Evolutionary conservation across 2,113 vertebrate genomes (phyloP).

Genomic region (Pangasianodon gigas): DNA sequence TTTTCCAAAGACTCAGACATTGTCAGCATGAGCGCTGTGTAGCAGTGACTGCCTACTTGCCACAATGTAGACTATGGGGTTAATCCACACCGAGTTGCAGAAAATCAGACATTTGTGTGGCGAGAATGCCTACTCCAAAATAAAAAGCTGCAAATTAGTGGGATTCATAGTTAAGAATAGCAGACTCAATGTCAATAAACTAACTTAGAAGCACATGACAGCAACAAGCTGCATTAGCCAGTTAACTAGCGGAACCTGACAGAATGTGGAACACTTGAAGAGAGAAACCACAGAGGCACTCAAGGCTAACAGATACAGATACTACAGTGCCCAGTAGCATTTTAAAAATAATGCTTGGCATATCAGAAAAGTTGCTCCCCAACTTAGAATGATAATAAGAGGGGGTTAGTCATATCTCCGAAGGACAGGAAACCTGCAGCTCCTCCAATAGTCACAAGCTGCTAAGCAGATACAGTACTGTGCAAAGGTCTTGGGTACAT

Average conservation of each 20-base stretch:
- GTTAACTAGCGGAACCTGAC: neutral
- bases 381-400: neutral
- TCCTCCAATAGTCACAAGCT: neutral
- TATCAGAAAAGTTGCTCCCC: neutral
- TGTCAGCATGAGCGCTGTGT: too few relatives aligned
- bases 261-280: neutral
- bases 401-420: neutral
- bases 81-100: neutral
- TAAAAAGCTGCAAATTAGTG: neutral
- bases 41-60: too few relatives aligned
- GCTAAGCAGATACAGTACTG: neutral
- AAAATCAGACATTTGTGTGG: neutral
- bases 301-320: neutral
- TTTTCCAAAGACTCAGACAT: too few relatives aligned
- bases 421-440: neutral
- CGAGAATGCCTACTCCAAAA: neutral
- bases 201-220: neutral
- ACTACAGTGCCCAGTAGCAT: neutral
- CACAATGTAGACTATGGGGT: neutral
- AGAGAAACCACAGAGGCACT: neutral
- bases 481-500: too few relatives aligned
- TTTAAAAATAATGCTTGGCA: neutral
- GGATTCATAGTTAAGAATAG: neutral
- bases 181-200: neutral
- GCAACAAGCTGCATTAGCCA: neutral